Evolutionary conservation across 1,140 invertebrate species (phyloP).

Genomic region (Aphaenogaster ashmeadi): DNA sequence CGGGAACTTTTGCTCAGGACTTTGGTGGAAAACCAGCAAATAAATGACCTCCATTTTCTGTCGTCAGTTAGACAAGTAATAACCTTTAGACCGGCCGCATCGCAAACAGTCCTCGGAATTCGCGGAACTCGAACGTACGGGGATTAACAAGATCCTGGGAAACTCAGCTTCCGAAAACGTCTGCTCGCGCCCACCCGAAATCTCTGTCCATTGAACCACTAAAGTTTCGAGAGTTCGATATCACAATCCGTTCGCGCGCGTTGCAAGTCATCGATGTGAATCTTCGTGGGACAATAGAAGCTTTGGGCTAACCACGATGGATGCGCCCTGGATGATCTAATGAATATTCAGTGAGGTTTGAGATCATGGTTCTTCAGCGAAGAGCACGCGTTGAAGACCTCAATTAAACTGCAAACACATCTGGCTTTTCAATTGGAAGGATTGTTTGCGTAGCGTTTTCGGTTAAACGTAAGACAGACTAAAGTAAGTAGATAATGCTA

Average conservation of each 20-base stretch:
- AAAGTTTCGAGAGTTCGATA: constrained; percentile 47
- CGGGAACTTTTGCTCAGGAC: not conserved
- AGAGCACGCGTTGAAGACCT: not conserved
- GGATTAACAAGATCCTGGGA: not conserved
- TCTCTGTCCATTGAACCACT: constrained; percentile 12
- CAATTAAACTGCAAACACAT: not conserved
- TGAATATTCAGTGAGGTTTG: constrained; percentile 59
- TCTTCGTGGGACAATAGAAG: constrained; percentile 41
- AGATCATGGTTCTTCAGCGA: not conserved
- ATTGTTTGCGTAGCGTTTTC: not conserved
- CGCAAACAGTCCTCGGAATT: constrained; percentile 1
- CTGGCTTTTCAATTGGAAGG: not conserved
- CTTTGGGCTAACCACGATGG: not conserved
- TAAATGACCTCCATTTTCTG: not conserved
- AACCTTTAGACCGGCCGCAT: not conserved
- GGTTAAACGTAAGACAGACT: not conserved
- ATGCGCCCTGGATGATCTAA: constrained; percentile 16
- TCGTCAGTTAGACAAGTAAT: constrained; percentile 14
- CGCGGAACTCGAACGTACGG: not conserved
- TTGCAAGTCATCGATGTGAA: constrained; percentile 41
- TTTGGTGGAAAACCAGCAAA: not conserved
- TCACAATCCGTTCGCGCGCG: not conserved
- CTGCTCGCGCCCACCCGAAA: not conserved
- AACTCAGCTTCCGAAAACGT: not conserved
- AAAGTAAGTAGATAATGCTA: not conserved